Percentiles rank a stretch among this genome's conserved stretches.
Conservation (phyloP, 2,797 vertebrate species). For the Picus viridis region DNA sequence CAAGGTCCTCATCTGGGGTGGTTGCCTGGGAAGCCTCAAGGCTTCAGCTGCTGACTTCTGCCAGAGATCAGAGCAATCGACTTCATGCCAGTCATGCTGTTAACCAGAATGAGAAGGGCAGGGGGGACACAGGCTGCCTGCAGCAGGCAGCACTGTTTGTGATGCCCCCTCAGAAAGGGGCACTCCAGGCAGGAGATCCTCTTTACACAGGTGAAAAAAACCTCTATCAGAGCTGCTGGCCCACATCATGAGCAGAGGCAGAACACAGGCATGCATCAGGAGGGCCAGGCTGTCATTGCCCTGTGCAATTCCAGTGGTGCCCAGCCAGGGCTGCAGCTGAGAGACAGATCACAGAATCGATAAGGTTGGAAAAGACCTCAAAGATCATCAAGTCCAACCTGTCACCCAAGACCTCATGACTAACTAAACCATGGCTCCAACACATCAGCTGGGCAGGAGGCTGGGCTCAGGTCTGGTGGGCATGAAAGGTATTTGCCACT, state of each 20-base stretch:
- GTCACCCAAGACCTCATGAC: no score
- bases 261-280: neutral
- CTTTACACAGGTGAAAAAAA: neutral
- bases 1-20: neutral
- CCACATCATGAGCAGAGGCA: accelerated
- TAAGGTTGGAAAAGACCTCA: no score
- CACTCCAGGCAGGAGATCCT: neutral
- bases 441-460: neutral
- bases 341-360: neutral
- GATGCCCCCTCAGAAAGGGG: neutral
- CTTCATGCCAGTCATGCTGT: neutral
- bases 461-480: neutral
- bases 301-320: neutral
- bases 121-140: neutral
- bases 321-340: neutral
- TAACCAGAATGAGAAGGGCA: neutral
- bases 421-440: no score
- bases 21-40: neutral
- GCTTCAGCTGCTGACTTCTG: neutral
- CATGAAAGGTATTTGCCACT: neutral
- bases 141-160: neutral
- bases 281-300: neutral
- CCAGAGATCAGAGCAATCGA: neutral
- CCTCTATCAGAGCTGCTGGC: neutral
- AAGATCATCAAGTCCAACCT: no score